These are phyloP conservation scores for Stenchaetothrips biformis DNA, from an alignment of 2,888 invertebrate species.

Conservation along the genomic window DNA sequence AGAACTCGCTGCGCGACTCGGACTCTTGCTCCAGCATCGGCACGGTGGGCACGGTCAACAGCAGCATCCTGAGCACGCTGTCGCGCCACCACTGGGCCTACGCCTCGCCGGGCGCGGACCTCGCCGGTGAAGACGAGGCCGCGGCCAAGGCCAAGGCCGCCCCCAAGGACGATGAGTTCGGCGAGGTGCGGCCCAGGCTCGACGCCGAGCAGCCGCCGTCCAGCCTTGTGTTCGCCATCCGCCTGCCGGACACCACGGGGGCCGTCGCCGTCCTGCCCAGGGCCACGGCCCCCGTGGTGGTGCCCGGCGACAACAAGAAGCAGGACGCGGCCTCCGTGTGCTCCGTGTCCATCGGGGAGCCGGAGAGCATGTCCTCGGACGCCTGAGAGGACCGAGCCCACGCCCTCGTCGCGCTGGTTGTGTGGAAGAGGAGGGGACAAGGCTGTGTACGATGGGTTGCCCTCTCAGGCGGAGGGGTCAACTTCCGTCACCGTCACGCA, in stretches of 20 bases:
- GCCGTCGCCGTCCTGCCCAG: neutral
- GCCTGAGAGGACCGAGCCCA: neutral
- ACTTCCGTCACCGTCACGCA: too few species aligned
- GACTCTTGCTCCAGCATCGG: constrained; percentile 20
- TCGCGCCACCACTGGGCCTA: constrained; percentile 17
- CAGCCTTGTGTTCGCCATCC: constrained; percentile 3
- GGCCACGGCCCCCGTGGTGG: constrained; percentile 3
- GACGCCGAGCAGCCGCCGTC: constrained; percentile 25
- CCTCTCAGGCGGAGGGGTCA: too few species aligned
- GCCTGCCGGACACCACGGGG: neutral
- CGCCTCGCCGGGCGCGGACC: too few species aligned
- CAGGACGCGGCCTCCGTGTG: neutral
- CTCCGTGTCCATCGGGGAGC: neutral
- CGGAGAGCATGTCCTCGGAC: neutral
- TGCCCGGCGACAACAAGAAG: neutral
- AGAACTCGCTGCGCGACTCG: constrained; percentile 37
- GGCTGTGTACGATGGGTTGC: too few species aligned
- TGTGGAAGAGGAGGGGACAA: too few species aligned
- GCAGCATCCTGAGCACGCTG: constrained; percentile 27
- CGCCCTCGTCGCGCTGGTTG: too few species aligned
- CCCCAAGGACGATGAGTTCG: neutral
- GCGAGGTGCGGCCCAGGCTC: neutral
- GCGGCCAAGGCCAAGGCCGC: neutral
- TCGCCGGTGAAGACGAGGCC: too few species aligned
- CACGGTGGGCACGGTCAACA: constrained; percentile 28